These are phyloP conservation scores for Neodontobutis hainanensis DNA, from an alignment of 2,113 vertebrate genomes.

Conservation along the genomic window DNA sequence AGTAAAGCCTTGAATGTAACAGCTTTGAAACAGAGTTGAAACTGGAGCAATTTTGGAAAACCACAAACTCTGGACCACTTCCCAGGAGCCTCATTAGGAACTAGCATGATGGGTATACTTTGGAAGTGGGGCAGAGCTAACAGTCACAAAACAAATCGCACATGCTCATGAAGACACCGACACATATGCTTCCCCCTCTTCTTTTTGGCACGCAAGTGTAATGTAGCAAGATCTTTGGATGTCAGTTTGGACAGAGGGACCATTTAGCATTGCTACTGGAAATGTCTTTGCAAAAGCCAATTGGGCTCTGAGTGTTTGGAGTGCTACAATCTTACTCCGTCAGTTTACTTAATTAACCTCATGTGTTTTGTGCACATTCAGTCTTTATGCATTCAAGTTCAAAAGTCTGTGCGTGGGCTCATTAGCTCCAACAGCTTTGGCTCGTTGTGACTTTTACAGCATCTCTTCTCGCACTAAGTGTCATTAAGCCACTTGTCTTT, in stretches of 20 bases:
- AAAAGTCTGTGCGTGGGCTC: constrained; percentile 23
- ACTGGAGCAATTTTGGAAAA: constrained; percentile 46
- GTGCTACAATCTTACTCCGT: constrained; percentile 15
- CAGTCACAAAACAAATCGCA: constrained; percentile 24
- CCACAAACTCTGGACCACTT: constrained; percentile 47
- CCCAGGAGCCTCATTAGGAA: constrained; percentile 75
- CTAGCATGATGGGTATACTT: constrained; percentile 46
- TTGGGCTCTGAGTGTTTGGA: constrained; percentile 7
- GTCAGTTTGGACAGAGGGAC: background rate
- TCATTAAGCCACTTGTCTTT: constrained; percentile 57
- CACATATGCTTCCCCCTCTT: background rate
- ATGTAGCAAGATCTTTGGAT: background rate
- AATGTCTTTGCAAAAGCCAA: constrained; percentile 15
- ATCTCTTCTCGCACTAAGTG: constrained; percentile 56
- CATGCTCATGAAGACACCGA: background rate
- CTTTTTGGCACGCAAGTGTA: background rate
- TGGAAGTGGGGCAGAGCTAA: constrained; percentile 57
- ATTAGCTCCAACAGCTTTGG: constrained; percentile 60
- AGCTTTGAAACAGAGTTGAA: constrained; percentile 54
- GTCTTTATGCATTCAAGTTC: constrained; percentile 13
- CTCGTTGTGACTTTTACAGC: constrained; percentile 61
- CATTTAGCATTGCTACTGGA: background rate
- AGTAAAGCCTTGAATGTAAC: constrained; percentile 35
- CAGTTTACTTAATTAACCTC: constrained; percentile 38
- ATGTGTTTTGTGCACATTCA: constrained; percentile 1